Evolutionary conservation across 2,888 invertebrate species (phyloP).

Genomic region (Uropetala carovei): DNA sequence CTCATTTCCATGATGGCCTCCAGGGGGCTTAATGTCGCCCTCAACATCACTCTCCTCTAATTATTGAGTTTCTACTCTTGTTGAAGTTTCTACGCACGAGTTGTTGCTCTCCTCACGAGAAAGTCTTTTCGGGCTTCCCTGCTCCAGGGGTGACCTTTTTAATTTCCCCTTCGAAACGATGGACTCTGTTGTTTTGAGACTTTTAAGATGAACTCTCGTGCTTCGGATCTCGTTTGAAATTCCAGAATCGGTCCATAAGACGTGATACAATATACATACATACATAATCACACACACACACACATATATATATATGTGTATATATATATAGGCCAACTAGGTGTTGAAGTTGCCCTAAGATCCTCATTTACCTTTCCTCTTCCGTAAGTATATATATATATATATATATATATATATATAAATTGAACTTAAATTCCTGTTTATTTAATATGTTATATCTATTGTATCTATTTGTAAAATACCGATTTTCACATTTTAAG

Average conservation of each 20-base stretch:
- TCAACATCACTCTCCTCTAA: constrained; percentile 21
- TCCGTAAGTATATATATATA: no score
- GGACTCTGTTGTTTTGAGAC: not conserved
- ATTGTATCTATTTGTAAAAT: no score
- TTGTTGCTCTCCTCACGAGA: not conserved
- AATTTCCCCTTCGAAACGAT: not conserved
- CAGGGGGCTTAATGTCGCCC: constrained; percentile 35
- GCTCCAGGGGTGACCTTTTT: not conserved
- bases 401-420: no score
- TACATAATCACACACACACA: no score
- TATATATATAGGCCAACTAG: no score
- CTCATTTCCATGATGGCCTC: constrained; percentile 12
- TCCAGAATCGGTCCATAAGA: not conserved
- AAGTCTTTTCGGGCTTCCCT: not conserved
- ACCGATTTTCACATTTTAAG: no score
- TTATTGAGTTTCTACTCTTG: constrained; percentile 21
- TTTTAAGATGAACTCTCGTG: not conserved
- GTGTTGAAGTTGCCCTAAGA: no score
- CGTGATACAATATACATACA: no score
- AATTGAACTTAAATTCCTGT: no score
- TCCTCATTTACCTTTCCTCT: no score
- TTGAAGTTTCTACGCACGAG: constrained; percentile 32
- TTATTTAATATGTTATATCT: no score
- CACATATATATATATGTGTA: no score
- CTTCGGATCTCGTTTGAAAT: not conserved